Evolutionary conservation across 1,140 invertebrate species (phyloP), one percentile per base, ranked within the genome.

Genomic region (Megathymus violae): DNA sequence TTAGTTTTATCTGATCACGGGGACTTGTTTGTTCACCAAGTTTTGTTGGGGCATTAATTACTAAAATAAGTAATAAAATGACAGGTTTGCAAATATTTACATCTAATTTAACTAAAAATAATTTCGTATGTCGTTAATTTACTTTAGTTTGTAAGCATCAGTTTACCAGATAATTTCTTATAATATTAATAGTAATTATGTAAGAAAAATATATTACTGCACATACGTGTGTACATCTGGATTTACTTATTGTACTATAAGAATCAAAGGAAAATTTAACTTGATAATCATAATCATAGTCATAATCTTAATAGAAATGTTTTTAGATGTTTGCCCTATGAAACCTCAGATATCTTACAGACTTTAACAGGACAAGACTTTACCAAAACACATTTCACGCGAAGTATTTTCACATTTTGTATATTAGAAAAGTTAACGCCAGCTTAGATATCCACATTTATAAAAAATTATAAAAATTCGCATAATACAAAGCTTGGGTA

Each of bases 91-190:
- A 17, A 27, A 31, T 14, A 36, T 36, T 38, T 15, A 36, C 10
- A 19, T 11, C 10, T 11, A 22, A 22, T 10, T 11, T 51, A 17
- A 16, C 2, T 36, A 34, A 34, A 15, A 10, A 16, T 6, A 40
- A 52, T 19, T 38, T 14, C n/a, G 48, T 7, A 40, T 13, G 14
- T 31, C 5, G 17, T 15, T 31, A 36, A 31, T 17, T 40, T 52
- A 5, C 11, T 14, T 52, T 52, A 52, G 50, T 52, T 52, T 52
- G 10, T 52, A 52, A 52, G 50, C 17, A 19, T 52, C 34, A 52
- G 19, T 52, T 52, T 52, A 52, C 50, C 50, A 52, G 34, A 38
- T 22, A 19, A 34, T 40, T 40, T 13, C 1, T 40, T 15, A 52
- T 40, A 52, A 40, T 22, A 22, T n/a, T 51, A 22, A 46, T 31